phyloP scores from a whole-genome alignment of 2,888 invertebrate species.

The Noctua pronuba region DNA sequence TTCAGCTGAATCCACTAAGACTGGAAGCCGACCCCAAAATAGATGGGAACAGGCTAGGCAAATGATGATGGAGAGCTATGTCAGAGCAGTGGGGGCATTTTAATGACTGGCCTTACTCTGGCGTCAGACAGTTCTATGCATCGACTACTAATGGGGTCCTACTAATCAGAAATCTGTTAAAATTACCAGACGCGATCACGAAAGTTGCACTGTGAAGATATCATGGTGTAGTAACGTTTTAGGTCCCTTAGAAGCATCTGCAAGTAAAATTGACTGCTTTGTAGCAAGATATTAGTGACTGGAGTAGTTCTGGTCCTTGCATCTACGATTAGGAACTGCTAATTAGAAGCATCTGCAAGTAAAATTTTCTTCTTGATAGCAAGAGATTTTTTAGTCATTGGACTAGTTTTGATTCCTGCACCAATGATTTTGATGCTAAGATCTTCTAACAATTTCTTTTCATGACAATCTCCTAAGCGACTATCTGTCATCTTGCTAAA shows the following conservation, averaged over 20 bases:
- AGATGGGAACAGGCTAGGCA: neutral
- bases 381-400: slow-evolving; percentile 4
- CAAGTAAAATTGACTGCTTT: neutral
- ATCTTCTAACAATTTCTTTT: neutral
- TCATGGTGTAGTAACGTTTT: neutral
- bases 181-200: slow-evolving; percentile 7
- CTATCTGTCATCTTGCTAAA: neutral
- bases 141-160: neutral
- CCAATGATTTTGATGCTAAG: neutral
- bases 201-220: slow-evolving; percentile 2
- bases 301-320: neutral
- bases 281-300: neutral
- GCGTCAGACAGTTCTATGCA: neutral
- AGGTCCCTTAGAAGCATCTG: neutral
- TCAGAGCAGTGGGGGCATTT: neutral
- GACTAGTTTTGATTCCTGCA: neutral
- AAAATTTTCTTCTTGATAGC: neutral
- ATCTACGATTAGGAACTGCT: neutral
- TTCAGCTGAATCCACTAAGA: neutral
- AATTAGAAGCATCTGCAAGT: slow-evolving; percentile 10
- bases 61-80: neutral
- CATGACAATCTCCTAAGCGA: neutral
- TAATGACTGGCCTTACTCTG: neutral
- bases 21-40: neutral
- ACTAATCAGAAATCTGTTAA: neutral